Base-by-base conservation (phyloP, 2,888 invertebrate genomes). In the Spodoptera littoralis region DNA sequence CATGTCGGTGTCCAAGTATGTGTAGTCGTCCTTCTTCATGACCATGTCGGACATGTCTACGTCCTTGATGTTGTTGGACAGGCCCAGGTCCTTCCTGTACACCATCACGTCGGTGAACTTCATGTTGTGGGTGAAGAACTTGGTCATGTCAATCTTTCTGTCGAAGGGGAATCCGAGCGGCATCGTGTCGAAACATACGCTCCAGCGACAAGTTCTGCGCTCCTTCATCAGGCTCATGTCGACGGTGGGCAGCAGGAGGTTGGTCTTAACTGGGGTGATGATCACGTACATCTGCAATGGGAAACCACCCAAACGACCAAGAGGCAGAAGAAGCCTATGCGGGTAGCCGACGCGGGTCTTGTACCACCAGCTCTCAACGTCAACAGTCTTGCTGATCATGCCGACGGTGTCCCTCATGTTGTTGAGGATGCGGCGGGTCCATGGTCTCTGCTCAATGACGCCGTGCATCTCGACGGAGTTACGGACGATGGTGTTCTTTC, bases 91-190 rank as follows among this genome's bases (percentile, higher is more conserved):
- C 80, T 95, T 95, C 86, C 96, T 96, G 92, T 94, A 97, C 79
- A 97, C 95, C 78, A 92, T 83, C 55, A 96, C 94, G 84, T 96
- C 96, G 73, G 95, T 88, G 91, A 96, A 96, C 89, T 94, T 95
- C 91, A 96, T 96, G 92, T 97, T 97, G 76, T 94, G 95, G 22
- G 96, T 96, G 82, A 93, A 94, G 95, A 96, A 97, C 71, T 87
- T 82, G 52, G 92, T 90, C 73, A 95, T 91, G 63, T 96, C 93
- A 82, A 97, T 95, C 43, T 91, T 92, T 73, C 97, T 96, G 89
- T 98, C 97, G 93, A 97, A 96, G 76, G 97, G 97, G 95, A 96
- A 98, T 65, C 97, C 97, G 77, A 96, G 93, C 1, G 97, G 95
- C 86, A 95, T 95, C 53, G 93, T 95, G 88, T 97, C 97, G 72